Base-by-base conservation (phyloP, 2,113 vertebrate genomes). In the Cryptomyrus ogoouensis region DNA sequence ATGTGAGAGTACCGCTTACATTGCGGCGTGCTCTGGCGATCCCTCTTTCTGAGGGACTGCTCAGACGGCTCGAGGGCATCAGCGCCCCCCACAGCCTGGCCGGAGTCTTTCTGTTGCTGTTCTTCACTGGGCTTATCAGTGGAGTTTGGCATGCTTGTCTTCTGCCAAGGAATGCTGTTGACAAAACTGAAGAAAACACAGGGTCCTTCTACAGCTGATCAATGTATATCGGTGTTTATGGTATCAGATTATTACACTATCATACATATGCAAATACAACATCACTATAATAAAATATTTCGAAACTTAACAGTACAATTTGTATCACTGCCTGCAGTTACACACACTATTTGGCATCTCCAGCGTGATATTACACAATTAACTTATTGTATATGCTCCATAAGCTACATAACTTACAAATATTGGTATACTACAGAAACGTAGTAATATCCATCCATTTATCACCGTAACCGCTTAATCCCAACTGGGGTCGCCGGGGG, bases 61-160 rank as follows among this genome's bases (percentile, higher is more conserved):
- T 96, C 94, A 0, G 91, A 91, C 88, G 90, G 87, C 31, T 94
- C 96, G 77, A 88, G 87, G 52, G 70, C 92, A 66, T 95, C 94
- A 91, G 93, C 93, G 88, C 92, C 90, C 88, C 50, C 92, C 91
- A 91, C 93, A 21, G 58, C 85, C 80, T 95, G 93, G 50, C 90
- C 87, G 42, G 92, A 88, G 89, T 94, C 95, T n/a, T 90, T 89
- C 62, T 94, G 90, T 74, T 96, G 21, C 93, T 94, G 95, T 92
- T 95, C 95, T 62, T 89, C 95, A 87, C 91, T 50, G 87, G 94
- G 91, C 77, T 96, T 95, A 91, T 96, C 96, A 83, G 92, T 92
- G 92, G 97, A 96, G 91, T 97, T 96, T 58, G 97, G 96, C 98
- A 99, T 99, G 91, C 62, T 52, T 58, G 21, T 85, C 12, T 84